phyloP scores from a whole-genome alignment of 2,797 vertebrate genomes.

The Potorous gilbertii region DNA sequence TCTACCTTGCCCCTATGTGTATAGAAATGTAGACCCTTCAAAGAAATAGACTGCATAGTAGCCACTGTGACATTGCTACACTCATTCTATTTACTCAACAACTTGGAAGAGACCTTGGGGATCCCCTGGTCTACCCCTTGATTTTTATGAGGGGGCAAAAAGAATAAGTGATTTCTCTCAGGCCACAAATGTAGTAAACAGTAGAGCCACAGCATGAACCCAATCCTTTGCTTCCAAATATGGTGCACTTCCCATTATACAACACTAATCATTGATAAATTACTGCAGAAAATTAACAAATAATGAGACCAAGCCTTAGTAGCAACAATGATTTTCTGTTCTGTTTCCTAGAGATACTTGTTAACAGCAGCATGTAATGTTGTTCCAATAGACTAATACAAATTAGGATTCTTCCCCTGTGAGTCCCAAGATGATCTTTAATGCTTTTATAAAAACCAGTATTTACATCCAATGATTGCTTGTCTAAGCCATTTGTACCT shows the following conservation, averaged over 20 bases:
- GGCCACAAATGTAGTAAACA: background rate
- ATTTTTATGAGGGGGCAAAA: background rate
- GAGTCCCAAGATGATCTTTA: background rate
- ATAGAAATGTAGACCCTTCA: background rate
- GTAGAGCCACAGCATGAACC: background rate
- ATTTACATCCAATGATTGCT: background rate
- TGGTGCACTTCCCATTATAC: background rate
- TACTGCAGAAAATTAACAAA: background rate
- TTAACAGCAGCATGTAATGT: background rate
- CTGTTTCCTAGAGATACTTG: background rate
- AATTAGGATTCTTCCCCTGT: constrained; percentile 10
- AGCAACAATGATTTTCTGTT: background rate
- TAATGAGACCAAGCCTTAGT: background rate
- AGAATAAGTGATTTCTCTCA: background rate
- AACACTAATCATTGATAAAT: background rate
- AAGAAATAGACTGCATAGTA: background rate
- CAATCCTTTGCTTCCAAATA: background rate
- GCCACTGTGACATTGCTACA: background rate
- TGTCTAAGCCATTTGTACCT: constrained; percentile 12
- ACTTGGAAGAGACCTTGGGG: background rate
- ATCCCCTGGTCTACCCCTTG: background rate
- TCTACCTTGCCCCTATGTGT: background rate
- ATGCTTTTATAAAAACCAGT: background rate
- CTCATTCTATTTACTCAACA: background rate
- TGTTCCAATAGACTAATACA: background rate